Evolutionary conservation across 1,140 invertebrate genomes (phyloP).

Genomic region (Brachionus rotundiformis): DNA sequence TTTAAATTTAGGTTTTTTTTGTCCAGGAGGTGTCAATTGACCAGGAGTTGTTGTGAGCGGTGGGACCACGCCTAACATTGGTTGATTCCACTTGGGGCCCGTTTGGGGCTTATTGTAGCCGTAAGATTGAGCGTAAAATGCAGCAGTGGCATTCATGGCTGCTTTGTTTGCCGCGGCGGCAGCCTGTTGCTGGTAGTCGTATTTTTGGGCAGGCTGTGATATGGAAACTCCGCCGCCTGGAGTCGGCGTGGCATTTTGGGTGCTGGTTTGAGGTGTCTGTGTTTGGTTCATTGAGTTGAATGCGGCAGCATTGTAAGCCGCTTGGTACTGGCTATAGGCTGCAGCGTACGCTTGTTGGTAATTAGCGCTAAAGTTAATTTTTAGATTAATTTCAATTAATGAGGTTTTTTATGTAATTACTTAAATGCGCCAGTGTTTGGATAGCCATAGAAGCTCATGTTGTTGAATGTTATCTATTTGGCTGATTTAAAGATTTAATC

Average conservation of each 20-base stretch:
- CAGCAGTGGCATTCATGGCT: neutral
- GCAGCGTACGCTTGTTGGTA: constrained; percentile 37
- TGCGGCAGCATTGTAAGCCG: constrained; percentile 28
- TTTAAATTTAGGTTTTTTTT: constrained; percentile 34
- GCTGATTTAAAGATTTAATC: neutral
- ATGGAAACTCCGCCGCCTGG: constrained; percentile 33
- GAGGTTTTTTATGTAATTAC: neutral
- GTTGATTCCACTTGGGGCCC: neutral
- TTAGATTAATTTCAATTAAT: neutral
- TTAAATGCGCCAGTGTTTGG: constrained; percentile 33
- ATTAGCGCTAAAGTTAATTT: neutral
- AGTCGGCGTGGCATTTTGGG: neutral
- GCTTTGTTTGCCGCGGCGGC: constrained; percentile 18
- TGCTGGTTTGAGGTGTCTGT: neutral
- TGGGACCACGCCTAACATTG: neutral
- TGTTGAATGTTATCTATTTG: neutral
- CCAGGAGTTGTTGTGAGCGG: constrained; percentile 17
- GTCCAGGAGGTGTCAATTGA: neutral
- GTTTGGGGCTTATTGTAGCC: neutral
- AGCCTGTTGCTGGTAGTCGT: constrained; percentile 41
- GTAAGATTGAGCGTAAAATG: neutral
- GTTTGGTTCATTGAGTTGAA: neutral
- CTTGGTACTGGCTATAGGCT: constrained; percentile 47
- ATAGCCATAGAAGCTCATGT: constrained; percentile 49
- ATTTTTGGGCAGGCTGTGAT: constrained; percentile 43